Evolutionary conservation across 2,797 vertebrate species (phyloP).

Genomic region (Gobionotothen gibberifrons): DNA sequence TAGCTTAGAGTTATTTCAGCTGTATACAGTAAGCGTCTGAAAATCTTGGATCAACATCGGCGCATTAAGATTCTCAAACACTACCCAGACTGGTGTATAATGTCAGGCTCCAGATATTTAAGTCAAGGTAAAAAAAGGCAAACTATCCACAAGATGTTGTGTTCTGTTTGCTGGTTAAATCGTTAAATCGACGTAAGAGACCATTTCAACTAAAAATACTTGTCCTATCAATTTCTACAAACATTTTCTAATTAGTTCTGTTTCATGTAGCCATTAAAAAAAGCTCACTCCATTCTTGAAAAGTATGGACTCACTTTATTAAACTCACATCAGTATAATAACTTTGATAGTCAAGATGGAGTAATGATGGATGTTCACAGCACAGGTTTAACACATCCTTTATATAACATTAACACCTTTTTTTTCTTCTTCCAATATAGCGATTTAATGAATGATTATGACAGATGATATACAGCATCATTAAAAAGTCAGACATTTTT

Average conservation of each 20-base stretch:
- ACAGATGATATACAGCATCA: constrained; percentile 39
- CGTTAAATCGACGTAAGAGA: background rate
- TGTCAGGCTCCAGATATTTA: no score
- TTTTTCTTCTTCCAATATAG: constrained; percentile 11
- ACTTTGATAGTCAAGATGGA: constrained; percentile 54
- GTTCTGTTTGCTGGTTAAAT: background rate
- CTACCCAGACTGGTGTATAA: no score
- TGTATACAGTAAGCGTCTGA: no score
- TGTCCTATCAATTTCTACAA: background rate
- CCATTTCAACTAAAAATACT: background rate
- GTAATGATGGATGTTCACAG: constrained; percentile 40
- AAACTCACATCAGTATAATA: constrained; percentile 63
- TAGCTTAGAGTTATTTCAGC: no score
- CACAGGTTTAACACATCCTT: background rate
- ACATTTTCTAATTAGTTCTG: background rate
- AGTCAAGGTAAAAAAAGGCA: no score
- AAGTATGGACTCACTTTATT: constrained; percentile 71
- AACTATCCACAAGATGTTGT: background rate
- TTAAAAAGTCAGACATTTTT: constrained; percentile 18
- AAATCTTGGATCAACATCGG: no score
- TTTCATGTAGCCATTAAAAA: background rate
- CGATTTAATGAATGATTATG: constrained; percentile 49
- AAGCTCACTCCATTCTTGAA: constrained; percentile 3
- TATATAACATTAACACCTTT: no score
- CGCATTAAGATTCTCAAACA: no score